Evolutionary conservation across 2,888 invertebrate species (phyloP).

Genomic region (Platypus cylindrus): DNA sequence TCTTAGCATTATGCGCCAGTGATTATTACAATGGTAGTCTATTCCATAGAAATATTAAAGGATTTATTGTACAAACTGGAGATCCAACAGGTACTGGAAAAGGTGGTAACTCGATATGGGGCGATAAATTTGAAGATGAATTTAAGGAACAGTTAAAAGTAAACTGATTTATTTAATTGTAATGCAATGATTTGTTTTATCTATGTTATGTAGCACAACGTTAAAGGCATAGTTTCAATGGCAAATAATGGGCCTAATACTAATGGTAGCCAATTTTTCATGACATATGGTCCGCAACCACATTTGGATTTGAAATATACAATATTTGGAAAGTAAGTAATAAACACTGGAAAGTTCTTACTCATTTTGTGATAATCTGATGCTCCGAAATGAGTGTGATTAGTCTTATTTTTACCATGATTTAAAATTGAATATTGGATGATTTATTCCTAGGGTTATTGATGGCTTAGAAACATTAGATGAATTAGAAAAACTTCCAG

Average conservation of each 20-base stretch:
- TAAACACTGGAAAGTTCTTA: not conserved
- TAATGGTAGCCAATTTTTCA: slow-evolving; percentile 96
- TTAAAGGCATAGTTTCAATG: slow-evolving; percentile 88
- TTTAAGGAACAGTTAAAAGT: slow-evolving; percentile 88
- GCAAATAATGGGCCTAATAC: slow-evolving; percentile 97
- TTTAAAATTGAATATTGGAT: slow-evolving; percentile 18
- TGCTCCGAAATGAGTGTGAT: too few relatives aligned
- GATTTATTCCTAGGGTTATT: slow-evolving; percentile 60
- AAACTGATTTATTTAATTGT: slow-evolving; percentile 11
- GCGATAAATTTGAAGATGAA: slow-evolving; percentile 93
- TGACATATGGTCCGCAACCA: slow-evolving; percentile 87
- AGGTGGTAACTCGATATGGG: slow-evolving; percentile 95
- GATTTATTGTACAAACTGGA: slow-evolving; percentile 67
- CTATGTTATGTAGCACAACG: slow-evolving; percentile 57
- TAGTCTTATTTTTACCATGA: slow-evolving; percentile 1
- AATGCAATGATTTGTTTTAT: slow-evolving; percentile 1
- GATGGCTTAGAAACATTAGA: slow-evolving; percentile 95
- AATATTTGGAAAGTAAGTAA: slow-evolving; percentile 78
- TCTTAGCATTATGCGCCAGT: slow-evolving; percentile 89
- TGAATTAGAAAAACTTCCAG: slow-evolving; percentile 87
- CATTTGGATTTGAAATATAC: slow-evolving; percentile 96
- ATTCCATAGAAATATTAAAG: slow-evolving; percentile 69
- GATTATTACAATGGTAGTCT: slow-evolving; percentile 74
- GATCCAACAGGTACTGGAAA: slow-evolving; percentile 91
- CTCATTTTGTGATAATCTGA: not conserved